These are phyloP conservation scores for Chinchilla lanigera DNA, from an alignment of 2,113 vertebrate species.

Conservation along the genomic window DNA sequence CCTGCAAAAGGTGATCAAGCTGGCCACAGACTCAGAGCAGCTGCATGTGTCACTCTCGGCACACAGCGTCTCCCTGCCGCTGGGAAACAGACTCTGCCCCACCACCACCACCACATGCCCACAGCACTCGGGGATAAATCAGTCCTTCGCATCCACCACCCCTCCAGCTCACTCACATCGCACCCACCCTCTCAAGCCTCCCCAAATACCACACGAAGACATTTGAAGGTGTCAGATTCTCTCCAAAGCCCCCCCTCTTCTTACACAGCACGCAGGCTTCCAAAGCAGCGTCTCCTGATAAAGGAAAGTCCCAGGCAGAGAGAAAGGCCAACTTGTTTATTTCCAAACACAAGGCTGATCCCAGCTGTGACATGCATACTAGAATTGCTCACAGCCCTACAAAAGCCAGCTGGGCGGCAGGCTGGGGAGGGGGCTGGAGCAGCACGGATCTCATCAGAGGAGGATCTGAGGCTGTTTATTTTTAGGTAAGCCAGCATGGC, in stretches of 20 bases:
- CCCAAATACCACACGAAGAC: neutral
- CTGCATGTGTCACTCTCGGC: fast-evolving
- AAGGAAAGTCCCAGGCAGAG: conserved; percentile 64
- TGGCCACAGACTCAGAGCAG: neutral
- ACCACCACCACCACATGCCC: neutral
- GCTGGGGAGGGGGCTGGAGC: neutral
- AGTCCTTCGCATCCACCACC: neutral
- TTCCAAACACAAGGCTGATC: conserved; percentile 69
- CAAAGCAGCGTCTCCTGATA: neutral
- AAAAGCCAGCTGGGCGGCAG: neutral
- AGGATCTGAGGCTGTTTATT: neutral
- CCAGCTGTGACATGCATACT: conserved; percentile 30
- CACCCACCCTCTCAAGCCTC: neutral
- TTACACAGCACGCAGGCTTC: neutral
- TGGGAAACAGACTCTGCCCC: neutral
- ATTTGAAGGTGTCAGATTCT: neutral
- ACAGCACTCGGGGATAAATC: neutral
- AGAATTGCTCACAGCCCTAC: neutral
- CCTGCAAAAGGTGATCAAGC: neutral
- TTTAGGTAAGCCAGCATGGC: neutral
- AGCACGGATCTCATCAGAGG: fast-evolving
- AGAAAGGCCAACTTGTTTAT: conserved; percentile 67
- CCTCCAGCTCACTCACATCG: neutral
- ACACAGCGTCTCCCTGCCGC: neutral
- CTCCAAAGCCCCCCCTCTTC: neutral